Evolutionary conservation across 2,113 vertebrate species (phyloP).

Genomic region (Thalassoma bifasciatum): DNA sequence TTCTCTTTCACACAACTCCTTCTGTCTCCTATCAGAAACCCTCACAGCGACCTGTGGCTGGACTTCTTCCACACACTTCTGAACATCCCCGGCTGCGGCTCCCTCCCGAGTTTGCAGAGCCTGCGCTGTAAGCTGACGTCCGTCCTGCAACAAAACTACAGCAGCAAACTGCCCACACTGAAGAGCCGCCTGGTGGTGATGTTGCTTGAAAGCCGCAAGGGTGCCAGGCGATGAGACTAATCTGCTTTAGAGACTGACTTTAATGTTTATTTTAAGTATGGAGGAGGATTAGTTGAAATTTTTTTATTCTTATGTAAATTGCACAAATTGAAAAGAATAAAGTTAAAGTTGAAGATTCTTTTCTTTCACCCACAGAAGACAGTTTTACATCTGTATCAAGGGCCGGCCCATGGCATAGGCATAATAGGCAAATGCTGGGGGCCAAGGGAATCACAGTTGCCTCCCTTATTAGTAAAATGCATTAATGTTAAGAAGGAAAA

Average conservation of each 20-base stretch:
- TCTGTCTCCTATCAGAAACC: slow-evolving; percentile 78
- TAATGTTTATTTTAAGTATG: too few species aligned
- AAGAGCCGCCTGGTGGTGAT: slow-evolving; percentile 87
- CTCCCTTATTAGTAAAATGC: too few species aligned
- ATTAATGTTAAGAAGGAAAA: too few species aligned
- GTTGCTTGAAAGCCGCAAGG: slow-evolving; percentile 86
- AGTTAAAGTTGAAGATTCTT: background rate
- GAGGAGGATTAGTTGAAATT: background rate
- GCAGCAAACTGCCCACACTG: slow-evolving; percentile 84
- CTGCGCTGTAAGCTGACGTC: slow-evolving; percentile 78
- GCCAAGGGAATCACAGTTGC: too few species aligned
- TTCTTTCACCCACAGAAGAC: too few species aligned
- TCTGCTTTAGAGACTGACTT: background rate
- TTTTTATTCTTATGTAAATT: background rate
- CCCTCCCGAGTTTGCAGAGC: slow-evolving; percentile 79
- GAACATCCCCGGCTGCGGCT: slow-evolving; percentile 85
- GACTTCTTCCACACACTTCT: slow-evolving; percentile 90
- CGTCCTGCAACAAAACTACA: slow-evolving; percentile 83
- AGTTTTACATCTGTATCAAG: too few species aligned
- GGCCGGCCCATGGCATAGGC: too few species aligned
- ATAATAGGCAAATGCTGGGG: too few species aligned
- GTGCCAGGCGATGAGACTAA: slow-evolving; percentile 50
- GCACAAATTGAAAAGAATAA: slow-evolving; percentile 6
- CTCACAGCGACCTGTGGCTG: slow-evolving; percentile 90
- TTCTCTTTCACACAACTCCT: background rate